Conservation (phyloP, 2,113 vertebrate species). For the Paradoxurus hermaphroditus region DNA sequence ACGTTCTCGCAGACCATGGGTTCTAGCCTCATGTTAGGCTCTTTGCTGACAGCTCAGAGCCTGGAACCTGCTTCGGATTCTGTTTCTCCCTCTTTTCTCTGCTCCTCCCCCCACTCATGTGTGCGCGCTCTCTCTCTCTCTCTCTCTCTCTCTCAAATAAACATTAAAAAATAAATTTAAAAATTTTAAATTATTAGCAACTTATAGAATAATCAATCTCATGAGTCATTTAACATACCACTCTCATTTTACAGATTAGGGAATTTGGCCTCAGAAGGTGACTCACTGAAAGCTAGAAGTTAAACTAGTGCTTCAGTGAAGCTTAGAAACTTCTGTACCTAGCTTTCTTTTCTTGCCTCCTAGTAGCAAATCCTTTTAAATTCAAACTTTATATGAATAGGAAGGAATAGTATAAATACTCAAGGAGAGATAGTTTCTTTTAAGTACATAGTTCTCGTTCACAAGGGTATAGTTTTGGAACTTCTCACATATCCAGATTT, state of each 20-base stretch:
- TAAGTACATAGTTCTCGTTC: background rate
- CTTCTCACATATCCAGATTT: conserved; percentile 25
- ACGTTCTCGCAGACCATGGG: no score
- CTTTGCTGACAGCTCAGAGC: no score
- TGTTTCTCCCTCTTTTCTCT: no score
- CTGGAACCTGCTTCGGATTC: no score
- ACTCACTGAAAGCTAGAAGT: conserved; percentile 2
- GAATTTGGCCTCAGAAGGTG: background rate
- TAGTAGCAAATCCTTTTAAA: background rate
- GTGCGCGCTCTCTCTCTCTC: no score
- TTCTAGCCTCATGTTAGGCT: no score
- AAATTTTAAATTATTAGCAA: conserved; percentile 1
- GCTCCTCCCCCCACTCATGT: no score
- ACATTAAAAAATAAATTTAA: no score
- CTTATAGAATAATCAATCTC: background rate
- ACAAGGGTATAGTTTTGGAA: background rate
- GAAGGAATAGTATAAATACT: background rate
- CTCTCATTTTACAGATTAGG: conserved; percentile 24
- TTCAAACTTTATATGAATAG: background rate
- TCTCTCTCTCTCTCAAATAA: no score
- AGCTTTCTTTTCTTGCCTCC: background rate
- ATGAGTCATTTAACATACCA: background rate
- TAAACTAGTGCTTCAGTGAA: background rate
- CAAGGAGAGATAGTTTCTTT: background rate
- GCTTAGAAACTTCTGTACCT: background rate